Conservation (phyloP, 2,888 invertebrate genomes). For the Ochropleura leucogaster region DNA sequence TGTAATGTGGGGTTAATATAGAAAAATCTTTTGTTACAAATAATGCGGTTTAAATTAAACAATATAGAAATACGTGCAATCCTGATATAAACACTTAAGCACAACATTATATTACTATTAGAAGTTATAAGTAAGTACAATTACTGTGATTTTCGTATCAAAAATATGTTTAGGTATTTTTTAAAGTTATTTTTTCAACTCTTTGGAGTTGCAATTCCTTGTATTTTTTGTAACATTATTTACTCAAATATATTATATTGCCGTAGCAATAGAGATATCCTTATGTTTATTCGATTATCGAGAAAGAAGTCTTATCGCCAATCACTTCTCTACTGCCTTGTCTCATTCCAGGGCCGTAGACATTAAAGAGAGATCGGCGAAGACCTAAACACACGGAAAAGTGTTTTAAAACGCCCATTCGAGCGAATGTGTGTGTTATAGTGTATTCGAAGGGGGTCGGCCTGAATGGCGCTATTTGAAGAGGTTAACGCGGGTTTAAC, state of each 20-base stretch:
- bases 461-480: conserved; percentile 67
- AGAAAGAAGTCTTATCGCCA: conserved; percentile 2
- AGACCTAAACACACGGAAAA: conserved; percentile 82
- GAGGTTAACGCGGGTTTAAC: conserved; percentile 70
- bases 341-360: conserved; percentile 57
- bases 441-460: conserved; percentile 69
- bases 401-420: conserved; percentile 82
- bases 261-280: no score
- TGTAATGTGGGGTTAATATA: no score
- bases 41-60: conserved; percentile 12
- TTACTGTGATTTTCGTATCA: no score
- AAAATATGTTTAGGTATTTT: no score
- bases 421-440: conserved; percentile 75
- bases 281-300: conserved; percentile 29
- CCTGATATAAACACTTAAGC: neutral
- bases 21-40: conserved; percentile 9
- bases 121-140: neutral
- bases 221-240: no score
- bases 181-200: no score
- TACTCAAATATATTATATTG: no score
- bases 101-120: neutral
- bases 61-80: conserved; percentile 2
- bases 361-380: conserved; percentile 69
- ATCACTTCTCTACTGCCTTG: conserved; percentile 46
- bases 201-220: no score